Evolutionary conservation across 2,888 invertebrate species (phyloP).

Genomic region (Eristalis intricaria): DNA sequence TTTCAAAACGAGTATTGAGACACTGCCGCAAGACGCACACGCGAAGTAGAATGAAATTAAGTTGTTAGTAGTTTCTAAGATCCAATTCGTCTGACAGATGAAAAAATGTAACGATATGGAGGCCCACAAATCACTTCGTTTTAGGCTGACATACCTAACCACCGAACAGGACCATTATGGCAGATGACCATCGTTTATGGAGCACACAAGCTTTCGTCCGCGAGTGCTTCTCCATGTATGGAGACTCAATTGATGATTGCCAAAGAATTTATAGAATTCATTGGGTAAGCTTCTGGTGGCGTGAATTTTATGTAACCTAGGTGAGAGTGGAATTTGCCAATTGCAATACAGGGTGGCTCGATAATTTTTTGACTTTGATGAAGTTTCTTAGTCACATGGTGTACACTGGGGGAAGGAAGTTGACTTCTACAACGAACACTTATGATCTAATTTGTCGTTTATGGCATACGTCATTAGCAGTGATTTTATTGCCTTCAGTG

Average conservation of each 20-base stretch:
- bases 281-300: not conserved
- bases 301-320: not conserved
- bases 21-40: not conserved
- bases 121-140: not conserved
- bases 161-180: not conserved
- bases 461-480: too few relatives aligned
- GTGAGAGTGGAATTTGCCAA: not conserved
- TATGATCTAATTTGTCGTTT: too few relatives aligned
- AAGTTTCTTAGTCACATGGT: too few relatives aligned
- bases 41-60: not conserved
- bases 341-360: not conserved
- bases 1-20: slow-evolving; percentile 3
- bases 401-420: too few relatives aligned
- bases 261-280: not conserved
- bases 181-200: not conserved
- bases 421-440: too few relatives aligned
- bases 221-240: not conserved
- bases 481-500: too few relatives aligned
- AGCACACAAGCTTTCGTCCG: not conserved
- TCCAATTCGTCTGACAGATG: not conserved
- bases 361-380: not conserved
- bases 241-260: not conserved
- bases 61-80: not conserved
- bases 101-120: not conserved
- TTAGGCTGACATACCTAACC: not conserved